Evolutionary conservation across 2,888 invertebrate species (phyloP).

Genomic region (Drosophila atripex): DNA sequence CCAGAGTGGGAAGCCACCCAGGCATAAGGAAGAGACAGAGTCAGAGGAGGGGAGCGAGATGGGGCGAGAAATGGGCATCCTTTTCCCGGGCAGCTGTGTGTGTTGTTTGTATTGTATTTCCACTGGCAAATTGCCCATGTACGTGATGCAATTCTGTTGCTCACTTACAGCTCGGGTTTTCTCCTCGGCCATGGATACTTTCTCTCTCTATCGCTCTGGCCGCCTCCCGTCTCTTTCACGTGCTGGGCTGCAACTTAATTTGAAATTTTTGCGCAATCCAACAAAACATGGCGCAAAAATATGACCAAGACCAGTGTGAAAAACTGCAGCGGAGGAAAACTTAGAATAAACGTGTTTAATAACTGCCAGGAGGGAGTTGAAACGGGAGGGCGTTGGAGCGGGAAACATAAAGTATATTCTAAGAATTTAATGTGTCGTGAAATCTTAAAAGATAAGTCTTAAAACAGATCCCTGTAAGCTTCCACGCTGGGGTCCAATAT

Average conservation of each 20-base stretch:
- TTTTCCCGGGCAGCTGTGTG: conserved; percentile 39
- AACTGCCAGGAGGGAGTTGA: conserved; percentile 46
- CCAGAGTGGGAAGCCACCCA: not conserved
- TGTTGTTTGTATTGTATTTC: conserved; percentile 68
- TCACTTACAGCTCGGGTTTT: conserved; percentile 61
- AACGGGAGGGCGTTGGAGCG: not conserved
- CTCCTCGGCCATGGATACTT: conserved; percentile 4
- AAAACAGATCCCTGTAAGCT: not conserved
- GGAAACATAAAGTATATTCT: not conserved
- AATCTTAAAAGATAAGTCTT: not conserved
- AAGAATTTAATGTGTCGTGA: conserved; percentile 8
- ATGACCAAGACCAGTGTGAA: conserved; percentile 76
- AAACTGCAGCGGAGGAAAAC: conserved; percentile 75
- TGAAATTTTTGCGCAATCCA: conserved; percentile 81
- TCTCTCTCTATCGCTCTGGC: not conserved
- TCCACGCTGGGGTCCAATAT: not conserved
- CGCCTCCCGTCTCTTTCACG: conserved; percentile 8
- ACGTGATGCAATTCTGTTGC: conserved; percentile 81
- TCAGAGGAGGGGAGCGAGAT: not conserved
- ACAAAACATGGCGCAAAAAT: conserved; percentile 73
- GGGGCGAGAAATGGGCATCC: conserved; percentile 14
- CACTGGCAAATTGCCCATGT: conserved; percentile 81
- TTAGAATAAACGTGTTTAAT: conserved; percentile 79
- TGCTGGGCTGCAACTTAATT: conserved; percentile 74
- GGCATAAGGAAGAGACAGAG: conserved; percentile 8